Evolutionary conservation across 2,113 vertebrate genomes (phyloP).

Genomic region (Anolis carolinensis): DNA sequence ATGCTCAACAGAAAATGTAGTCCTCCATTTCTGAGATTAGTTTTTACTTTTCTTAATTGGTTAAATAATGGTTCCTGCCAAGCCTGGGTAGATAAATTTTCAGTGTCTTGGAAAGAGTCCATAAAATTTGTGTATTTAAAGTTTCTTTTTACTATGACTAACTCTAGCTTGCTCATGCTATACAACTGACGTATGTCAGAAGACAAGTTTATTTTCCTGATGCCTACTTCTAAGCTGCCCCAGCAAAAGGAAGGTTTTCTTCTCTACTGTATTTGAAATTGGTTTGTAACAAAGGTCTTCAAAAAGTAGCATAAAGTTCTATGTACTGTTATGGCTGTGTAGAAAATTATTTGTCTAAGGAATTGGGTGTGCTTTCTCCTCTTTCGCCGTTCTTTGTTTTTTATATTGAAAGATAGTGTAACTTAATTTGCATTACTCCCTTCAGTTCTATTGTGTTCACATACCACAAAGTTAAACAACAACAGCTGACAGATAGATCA

Average conservation of each 20-base stretch:
- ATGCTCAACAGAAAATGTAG: not conserved
- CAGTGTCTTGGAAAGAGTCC: not conserved
- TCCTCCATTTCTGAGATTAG: not conserved
- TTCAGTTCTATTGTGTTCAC: not conserved
- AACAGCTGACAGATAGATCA: not conserved
- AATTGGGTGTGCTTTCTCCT: not conserved
- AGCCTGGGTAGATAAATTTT: not conserved
- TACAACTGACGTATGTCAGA: not conserved
- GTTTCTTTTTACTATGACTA: not conserved
- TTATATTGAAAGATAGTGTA: too few species aligned
- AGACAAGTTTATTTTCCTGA: not conserved
- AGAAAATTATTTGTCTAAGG: not conserved
- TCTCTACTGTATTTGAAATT: not conserved
- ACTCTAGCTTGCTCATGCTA: not conserved
- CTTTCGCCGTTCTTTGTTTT: not conserved
- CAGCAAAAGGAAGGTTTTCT: not conserved
- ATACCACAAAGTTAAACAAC: not conserved
- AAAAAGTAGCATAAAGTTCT: not conserved
- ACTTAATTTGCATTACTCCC: not conserved
- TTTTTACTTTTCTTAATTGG: not conserved
- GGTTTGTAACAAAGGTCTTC: not conserved
- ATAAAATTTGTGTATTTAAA: not conserved
- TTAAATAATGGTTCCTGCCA: not conserved
- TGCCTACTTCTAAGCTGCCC: not conserved
- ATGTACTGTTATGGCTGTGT: not conserved